Conservation (phyloP, 2,113 vertebrate species). For the Okapia johnstoni region DNA sequence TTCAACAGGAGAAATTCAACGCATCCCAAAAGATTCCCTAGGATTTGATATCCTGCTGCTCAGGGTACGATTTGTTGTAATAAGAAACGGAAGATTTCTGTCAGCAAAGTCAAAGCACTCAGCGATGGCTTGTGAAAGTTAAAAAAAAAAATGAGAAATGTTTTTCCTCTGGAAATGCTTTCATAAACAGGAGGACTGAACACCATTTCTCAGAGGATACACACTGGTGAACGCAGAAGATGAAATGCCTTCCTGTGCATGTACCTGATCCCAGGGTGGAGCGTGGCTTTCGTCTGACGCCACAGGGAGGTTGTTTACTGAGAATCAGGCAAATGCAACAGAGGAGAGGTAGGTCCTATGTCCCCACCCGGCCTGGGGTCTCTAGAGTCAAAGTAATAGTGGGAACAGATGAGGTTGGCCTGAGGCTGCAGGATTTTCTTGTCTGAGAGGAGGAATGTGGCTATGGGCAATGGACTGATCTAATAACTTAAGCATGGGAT, state of each 20-base stretch:
- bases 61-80: constrained; percentile 74
- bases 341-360: neutral
- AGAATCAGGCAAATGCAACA: neutral
- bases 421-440: neutral
- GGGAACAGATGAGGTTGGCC: neutral
- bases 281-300: neutral
- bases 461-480: too few relatives aligned
- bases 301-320: neutral
- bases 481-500: neutral
- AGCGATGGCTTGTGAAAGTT: constrained; percentile 43
- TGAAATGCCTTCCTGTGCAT: neutral
- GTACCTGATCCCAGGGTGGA: neutral
- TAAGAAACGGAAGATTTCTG: constrained; percentile 78
- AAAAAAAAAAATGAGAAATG: constrained; percentile 44
- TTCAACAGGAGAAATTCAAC: constrained; percentile 80
- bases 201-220: neutral
- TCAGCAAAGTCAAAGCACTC: constrained; percentile 72
- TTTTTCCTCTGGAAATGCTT: constrained; percentile 62
- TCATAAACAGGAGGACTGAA: constrained; percentile 26
- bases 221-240: neutral
- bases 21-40: constrained; percentile 75
- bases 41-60: constrained; percentile 74
- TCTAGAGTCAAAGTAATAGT: neutral
- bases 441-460: neutral
- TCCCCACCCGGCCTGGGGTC: neutral